Base-by-base conservation (phyloP, 2,797 vertebrate genomes). In the Anguilla megastoma region DNA sequence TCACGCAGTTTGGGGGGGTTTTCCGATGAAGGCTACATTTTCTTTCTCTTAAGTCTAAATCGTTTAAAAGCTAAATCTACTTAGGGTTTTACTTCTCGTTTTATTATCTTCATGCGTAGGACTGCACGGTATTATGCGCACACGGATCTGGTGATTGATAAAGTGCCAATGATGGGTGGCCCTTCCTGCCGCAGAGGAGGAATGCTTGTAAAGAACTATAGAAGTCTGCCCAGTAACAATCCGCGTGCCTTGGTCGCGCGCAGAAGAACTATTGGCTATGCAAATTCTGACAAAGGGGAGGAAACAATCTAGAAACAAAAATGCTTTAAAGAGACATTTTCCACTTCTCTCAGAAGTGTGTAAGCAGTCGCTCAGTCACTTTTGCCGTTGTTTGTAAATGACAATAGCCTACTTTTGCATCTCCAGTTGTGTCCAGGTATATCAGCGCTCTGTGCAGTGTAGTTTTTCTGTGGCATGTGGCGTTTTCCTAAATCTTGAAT, bases 221-320 rank as follows among this genome's bases (percentile, higher is more conserved):
- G 87, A 95, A 97, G 95, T 98, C 97, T 98, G 97, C 98, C 98
- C 97, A 95, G 98, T 98, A 98, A 98, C 98, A 97, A 96, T 96
- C 95, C 95, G 95, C 94, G 95, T 95, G 96, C 96, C 96, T 95
- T 94, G 93, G 94, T 95, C 89, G 92, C 91, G 94, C 91, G 94
- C 94, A 94, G 96, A 94, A 94, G 95, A 97, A 96, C 97, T 94
- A 98, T 98, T 98, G 98, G 98, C 97, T 98, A 96, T 96, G 97
- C 97, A 97, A 97, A 97, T 97, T 93, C 88, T 91, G 90, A 92
- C 92, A 91, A 85, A 94, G 94, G 95, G 95, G 96, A 96, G 97
- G 97, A 95, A 95, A 95, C 94, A 92, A 97, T 95, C 92, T 93
- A 92, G 90, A 94, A 94, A 95, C 95, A 94, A 92, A 95, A 94